Base-by-base conservation (phyloP, 2,797 vertebrate genomes). In the Gadopsis bispinosus region DNA sequence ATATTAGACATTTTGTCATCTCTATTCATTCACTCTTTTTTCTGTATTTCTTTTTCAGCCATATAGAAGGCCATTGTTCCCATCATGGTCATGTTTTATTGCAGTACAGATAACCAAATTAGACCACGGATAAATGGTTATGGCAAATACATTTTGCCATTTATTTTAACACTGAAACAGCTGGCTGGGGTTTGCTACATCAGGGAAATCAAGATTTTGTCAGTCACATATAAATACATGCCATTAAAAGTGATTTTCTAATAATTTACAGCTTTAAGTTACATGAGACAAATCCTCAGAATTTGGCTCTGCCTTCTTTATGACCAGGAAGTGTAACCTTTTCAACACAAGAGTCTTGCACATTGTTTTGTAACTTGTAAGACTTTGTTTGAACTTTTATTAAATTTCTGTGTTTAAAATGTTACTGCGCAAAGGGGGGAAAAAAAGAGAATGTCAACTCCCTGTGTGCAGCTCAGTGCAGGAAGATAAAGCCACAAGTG, bases 11-110 rank as follows among this genome's bases (percentile, higher is more conserved):
- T 8, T 17, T 5, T 16, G 48, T 8, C 11, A 13, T 29, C 1
- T 64, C 41, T 56, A 4, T 20, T 9, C 33, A 11, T 6, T n/a
- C 20, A 26, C 26, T 47, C 16, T 33, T 64, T n/a, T 39, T 35
- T 35, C 19, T 39, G 4, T 45, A 26, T 47, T 19, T 56, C 11
- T 53, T 50, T 76, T 71, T 26, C 12, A 50, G 31, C 4, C 4
- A 7, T 35, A 75, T 26, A 69, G 39, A 60, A 31, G 14, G 5
- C 20, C 20, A 26, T 60, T 75, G 63, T 76, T 79, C 22, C 19
- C 5, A 19, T 55, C 19, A 39, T 58, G 31, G 16, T 48, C 13
- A 56, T 45, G 37, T 47, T 67, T 77, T 43, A 41, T 58, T 41
- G 20, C 14, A 45, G n/a, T 59, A 59, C 72, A 69, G 17, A 65